Evolutionary conservation across 2,888 invertebrate species (phyloP), one percentile per base, ranked within the genome.

Genomic region (Microplitis manilae): DNA sequence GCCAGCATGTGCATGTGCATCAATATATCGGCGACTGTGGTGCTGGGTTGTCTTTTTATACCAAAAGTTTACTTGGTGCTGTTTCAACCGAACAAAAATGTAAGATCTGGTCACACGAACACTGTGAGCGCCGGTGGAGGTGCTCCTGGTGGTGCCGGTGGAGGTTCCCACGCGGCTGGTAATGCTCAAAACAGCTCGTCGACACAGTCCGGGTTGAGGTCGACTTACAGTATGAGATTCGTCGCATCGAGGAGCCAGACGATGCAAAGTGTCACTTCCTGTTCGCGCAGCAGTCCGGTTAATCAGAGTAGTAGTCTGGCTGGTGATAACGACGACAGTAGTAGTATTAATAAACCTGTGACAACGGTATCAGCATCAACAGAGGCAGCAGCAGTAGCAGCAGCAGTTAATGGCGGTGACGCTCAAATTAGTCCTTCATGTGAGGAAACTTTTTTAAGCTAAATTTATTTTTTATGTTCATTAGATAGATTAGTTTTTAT

Each of bases 11-110:
- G 95, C 86, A 94, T 95, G 93, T 95, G 95, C 86, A 92, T 95
- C 79, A 95, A 93, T 85, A 93, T 95, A 83, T 95, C 94, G 85
- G 95, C 95, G 68, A 94, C 94, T 0, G 95, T 95, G 7, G 94
- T 94, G 1, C 91, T 95, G 30, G 93, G 94, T 73, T 95, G 95
- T 84, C 91, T 95, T 61, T 95, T 95, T 88, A 93, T 93, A 0
- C 95, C 95, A 1, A 95, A 95, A 89, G 92, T 95, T 30, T 95
- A 95, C 90, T 92, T 96, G 81, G 94, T 95, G 13, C 90, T 95
- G 9, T 94, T 94, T 86, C 95, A 95, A 88, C 95, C 95, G 0
- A 94, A 94, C 88, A 95, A 95, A 87, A 96, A 95, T 86, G 94
- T 94, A 2, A 92, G 95, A 6, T 92, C 92, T 81, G 91, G 90